Percentiles rank a stretch among this genome's conserved stretches.
Conservation (phyloP, 2,888 invertebrate genomes). For the Protodeltote pygarga region DNA sequence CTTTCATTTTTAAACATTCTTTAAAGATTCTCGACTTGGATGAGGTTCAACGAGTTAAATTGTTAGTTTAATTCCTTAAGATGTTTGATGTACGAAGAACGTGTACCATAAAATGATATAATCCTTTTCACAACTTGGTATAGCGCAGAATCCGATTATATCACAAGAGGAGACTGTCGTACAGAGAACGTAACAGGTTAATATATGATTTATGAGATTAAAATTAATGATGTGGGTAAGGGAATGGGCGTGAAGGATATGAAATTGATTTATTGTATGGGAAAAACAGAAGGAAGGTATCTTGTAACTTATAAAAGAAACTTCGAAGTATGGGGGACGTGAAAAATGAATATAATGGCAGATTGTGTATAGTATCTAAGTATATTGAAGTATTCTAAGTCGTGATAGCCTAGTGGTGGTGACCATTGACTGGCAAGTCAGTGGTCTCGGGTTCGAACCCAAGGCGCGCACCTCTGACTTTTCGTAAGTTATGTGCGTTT, state of each 20-base stretch:
- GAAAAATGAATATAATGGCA: no score
- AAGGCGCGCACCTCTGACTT: no score
- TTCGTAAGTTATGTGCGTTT: no score
- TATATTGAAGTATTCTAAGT: no score
- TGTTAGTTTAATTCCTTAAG: slow-evolving; percentile 7
- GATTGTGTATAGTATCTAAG: no score
- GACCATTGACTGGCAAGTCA: no score
- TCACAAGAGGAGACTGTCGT: slow-evolving; percentile 7
- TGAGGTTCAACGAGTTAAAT: background rate
- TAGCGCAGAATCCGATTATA: slow-evolving; percentile 34
- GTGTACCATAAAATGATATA: no score
- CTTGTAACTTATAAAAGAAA: no score
- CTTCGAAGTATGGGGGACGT: no score
- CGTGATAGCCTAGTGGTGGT: no score
- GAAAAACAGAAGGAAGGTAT: no score
- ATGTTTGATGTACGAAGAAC: slow-evolving; percentile 28
- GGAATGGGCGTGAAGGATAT: slow-evolving; percentile 3
- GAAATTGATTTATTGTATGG: background rate
- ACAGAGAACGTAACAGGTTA: slow-evolving; percentile 21
- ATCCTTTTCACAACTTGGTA: slow-evolving; percentile 13
- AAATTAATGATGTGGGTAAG: slow-evolving; percentile 22
- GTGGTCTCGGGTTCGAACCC: no score
- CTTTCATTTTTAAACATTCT: slow-evolving; percentile 12
- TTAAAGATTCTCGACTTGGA: slow-evolving; percentile 10
- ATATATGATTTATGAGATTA: slow-evolving; percentile 26